These are phyloP conservation scores for Parochlus steinenii DNA, from an alignment of 2,888 invertebrate species.

Conservation along the genomic window DNA sequence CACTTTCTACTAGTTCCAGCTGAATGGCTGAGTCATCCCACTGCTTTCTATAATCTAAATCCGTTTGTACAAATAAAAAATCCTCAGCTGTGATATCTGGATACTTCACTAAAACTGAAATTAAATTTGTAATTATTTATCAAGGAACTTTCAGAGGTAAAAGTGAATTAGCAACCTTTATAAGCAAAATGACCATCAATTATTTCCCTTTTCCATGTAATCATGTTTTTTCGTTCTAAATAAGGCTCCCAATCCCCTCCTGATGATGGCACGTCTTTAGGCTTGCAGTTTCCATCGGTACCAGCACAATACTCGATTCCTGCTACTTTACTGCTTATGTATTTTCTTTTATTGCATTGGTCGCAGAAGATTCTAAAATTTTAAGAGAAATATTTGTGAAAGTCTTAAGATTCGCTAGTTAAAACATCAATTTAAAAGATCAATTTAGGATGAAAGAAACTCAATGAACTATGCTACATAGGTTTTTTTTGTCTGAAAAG, in stretches of 20 bases:
- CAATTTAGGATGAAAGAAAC: too few relatives aligned
- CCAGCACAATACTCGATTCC: conserved; percentile 34
- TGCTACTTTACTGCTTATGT: conserved; percentile 27
- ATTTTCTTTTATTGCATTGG: conserved; percentile 30
- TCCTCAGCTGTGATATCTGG: conserved; percentile 61
- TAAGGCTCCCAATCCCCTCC: conserved; percentile 57
- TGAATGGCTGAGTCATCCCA: conserved; percentile 69
- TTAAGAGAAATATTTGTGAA: too few relatives aligned
- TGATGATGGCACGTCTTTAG: conserved; percentile 16
- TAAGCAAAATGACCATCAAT: conserved; percentile 58
- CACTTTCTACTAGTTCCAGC: conserved; percentile 50
- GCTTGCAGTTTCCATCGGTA: conserved; percentile 16
- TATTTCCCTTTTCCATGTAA: conserved; percentile 65
- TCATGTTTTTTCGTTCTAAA: conserved; percentile 58
- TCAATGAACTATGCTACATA: too few relatives aligned
- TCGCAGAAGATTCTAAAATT: conserved; percentile 34
- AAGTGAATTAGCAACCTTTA: conserved; percentile 36
- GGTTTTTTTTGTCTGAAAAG: too few relatives aligned
- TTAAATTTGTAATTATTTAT: conserved; percentile 3
- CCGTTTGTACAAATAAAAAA: conserved; percentile 68
- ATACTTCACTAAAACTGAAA: conserved; percentile 61
- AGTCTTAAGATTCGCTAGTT: too few relatives aligned
- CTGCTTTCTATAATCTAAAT: conserved; percentile 54
- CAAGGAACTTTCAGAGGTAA: conserved; percentile 8
- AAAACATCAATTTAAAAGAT: too few relatives aligned